Conservation (phyloP, 2,113 vertebrate species). For the Rhinopomastus cyanomelas region DNA sequence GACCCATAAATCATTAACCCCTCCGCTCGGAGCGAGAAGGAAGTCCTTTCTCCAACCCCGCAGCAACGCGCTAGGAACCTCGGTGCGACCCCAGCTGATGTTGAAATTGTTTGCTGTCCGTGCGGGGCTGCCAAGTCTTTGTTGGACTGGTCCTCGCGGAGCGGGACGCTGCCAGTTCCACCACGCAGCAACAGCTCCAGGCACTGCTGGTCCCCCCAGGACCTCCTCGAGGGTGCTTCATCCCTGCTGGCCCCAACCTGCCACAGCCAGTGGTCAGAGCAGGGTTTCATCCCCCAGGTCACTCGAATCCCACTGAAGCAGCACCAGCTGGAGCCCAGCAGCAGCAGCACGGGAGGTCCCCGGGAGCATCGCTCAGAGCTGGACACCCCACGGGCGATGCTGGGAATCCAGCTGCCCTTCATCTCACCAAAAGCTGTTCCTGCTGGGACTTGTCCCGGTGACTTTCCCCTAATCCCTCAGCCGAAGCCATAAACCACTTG, state of each 20-base stretch:
- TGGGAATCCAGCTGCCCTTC: neutral
- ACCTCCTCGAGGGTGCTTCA: neutral
- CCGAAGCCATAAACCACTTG: neutral
- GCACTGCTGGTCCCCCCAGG: neutral
- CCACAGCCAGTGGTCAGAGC: fast-evolving
- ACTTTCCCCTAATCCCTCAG: too few relatives aligned
- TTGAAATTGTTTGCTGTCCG: conserved; percentile 49
- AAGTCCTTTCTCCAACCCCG: neutral
- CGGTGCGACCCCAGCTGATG: conserved; percentile 3
- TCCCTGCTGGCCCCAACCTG: neutral
- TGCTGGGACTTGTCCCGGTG: neutral
- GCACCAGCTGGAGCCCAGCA: neutral
- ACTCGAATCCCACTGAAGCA: neutral
- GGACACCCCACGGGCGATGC: fast-evolving
- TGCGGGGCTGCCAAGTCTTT: neutral
- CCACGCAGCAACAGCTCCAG: fast-evolving
- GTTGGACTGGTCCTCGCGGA: neutral
- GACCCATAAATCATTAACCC: conserved; percentile 47
- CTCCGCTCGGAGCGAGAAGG: neutral
- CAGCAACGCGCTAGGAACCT: neutral
- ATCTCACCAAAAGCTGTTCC: neutral
- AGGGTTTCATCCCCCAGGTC: neutral
- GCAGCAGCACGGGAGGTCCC: neutral
- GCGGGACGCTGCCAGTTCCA: neutral
- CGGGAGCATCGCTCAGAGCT: fast-evolving